Conservation (phyloP, 2,888 invertebrate genomes). For the Megaustenia siamemsis region DNA sequence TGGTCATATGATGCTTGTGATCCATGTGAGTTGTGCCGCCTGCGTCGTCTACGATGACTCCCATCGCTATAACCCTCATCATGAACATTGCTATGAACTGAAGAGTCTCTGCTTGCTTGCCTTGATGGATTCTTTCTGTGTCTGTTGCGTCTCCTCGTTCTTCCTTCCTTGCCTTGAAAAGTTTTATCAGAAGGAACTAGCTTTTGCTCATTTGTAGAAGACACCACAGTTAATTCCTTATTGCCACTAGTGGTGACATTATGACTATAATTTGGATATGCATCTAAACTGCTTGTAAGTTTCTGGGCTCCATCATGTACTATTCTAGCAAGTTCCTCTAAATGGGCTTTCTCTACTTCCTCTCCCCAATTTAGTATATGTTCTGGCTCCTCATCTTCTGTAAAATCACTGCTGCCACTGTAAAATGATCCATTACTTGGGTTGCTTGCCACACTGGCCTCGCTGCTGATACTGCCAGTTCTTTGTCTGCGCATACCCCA, state of each 20-base stretch:
- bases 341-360: constrained; percentile 67
- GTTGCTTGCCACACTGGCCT: constrained; percentile 70
- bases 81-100: constrained; percentile 58
- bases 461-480: constrained; percentile 70
- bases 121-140: constrained; percentile 47
- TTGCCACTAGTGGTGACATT: not conserved
- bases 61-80: constrained; percentile 54
- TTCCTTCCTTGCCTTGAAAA: constrained; percentile 59
- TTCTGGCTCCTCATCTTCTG: constrained; percentile 54
- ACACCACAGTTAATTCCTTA: constrained; percentile 41
- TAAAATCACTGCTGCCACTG: constrained; percentile 54
- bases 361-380: constrained; percentile 69
- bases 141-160: constrained; percentile 31
- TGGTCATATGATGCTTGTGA: constrained; percentile 49
- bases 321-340: constrained; percentile 69
- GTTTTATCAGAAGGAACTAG: constrained; percentile 64
- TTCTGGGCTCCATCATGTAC: constrained; percentile 73
- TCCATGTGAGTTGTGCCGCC: constrained; percentile 48
- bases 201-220: constrained; percentile 51
- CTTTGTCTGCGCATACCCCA: constrained; percentile 64
- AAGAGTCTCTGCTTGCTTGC: constrained; percentile 58
- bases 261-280: constrained; percentile 48
- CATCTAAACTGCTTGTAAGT: constrained; percentile 69
- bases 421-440: constrained; percentile 62
- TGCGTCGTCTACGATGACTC: constrained; percentile 52